Conservation (phyloP, 2,888 invertebrate species). For the Leptothorax acervorum region DNA sequence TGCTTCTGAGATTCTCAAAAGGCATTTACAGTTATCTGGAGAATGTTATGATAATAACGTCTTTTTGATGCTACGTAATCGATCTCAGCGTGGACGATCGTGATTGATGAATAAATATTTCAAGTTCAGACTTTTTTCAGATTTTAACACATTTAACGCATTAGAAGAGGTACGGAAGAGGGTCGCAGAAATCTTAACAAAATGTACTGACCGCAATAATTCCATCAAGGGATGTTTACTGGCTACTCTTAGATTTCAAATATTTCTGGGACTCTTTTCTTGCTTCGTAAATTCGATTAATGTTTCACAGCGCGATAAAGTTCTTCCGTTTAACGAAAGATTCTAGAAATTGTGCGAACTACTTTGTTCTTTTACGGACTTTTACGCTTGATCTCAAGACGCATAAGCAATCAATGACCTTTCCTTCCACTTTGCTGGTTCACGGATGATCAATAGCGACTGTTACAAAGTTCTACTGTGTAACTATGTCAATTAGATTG, state of each 20-base stretch:
- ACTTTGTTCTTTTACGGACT: background rate
- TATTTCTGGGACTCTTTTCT: conserved; percentile 1
- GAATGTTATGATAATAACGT: background rate
- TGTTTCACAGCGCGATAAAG: background rate
- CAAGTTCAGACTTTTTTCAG: background rate
- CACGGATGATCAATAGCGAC: conserved; percentile 35
- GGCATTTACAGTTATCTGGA: background rate
- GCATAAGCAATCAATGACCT: conserved; percentile 26
- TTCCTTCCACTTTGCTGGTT: conserved; percentile 15
- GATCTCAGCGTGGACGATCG: conserved; percentile 46
- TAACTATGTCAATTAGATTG: conserved; percentile 41
- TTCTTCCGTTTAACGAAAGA: background rate
- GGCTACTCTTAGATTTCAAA: background rate
- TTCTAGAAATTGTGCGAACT: background rate
- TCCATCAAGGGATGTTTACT: background rate
- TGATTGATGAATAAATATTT: conserved; percentile 27
- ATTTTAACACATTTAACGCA: background rate
- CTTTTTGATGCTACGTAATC: conserved; percentile 28
- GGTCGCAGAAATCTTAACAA: background rate
- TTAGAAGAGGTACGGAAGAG: background rate
- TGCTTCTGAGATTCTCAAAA: background rate
- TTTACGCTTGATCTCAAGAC: background rate
- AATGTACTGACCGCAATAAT: background rate
- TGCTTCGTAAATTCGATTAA: conserved; percentile 1
- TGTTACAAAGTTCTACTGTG: conserved; percentile 20